Evolutionary conservation across 2,797 vertebrate genomes (phyloP).

Genomic region (Sebastes hubbsi): DNA sequence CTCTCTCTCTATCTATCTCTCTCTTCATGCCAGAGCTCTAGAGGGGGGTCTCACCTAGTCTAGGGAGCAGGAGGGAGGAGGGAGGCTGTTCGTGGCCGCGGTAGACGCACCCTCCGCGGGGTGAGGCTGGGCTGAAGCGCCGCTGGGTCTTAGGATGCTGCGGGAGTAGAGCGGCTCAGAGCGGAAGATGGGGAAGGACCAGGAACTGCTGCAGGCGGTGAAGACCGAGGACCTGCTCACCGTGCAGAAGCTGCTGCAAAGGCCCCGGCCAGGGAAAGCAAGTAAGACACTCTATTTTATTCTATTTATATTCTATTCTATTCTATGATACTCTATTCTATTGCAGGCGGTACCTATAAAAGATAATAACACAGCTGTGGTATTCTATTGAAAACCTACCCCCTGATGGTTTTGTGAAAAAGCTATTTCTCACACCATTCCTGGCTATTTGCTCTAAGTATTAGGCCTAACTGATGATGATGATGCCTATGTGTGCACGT

Average conservation of each 20-base stretch:
- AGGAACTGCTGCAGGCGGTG: constrained; percentile 98
- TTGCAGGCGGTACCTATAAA: not conserved
- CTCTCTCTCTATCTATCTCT: not conserved
- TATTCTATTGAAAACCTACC: not conserved
- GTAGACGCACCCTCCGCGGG: constrained; percentile 65
- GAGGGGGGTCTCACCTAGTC: constrained; percentile 38
- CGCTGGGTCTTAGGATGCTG: constrained; percentile 78
- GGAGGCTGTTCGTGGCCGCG: constrained; percentile 53
- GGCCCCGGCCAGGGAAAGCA: constrained; percentile 95
- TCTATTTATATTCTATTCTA: not conserved
- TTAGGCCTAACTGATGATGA: constrained; percentile 10
- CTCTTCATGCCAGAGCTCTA: constrained; percentile 43
- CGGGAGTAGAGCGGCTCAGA: constrained; percentile 74
- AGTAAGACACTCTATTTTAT: constrained; percentile 78
- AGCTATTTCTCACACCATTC: not conserved
- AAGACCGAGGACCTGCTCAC: constrained; percentile 96
- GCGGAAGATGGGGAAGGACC: constrained; percentile 95
- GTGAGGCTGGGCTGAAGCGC: constrained; percentile 73
- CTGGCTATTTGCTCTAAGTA: not conserved
- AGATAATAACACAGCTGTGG: not conserved
- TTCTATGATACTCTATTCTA: not conserved
- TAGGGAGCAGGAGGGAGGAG: constrained; percentile 28
- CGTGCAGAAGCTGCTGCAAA: constrained; percentile 97
- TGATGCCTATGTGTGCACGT: not conserved
- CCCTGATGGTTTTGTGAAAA: not conserved